Evolutionary conservation across 1,140 invertebrate species (phyloP).

Genomic region (Battus philenor): DNA sequence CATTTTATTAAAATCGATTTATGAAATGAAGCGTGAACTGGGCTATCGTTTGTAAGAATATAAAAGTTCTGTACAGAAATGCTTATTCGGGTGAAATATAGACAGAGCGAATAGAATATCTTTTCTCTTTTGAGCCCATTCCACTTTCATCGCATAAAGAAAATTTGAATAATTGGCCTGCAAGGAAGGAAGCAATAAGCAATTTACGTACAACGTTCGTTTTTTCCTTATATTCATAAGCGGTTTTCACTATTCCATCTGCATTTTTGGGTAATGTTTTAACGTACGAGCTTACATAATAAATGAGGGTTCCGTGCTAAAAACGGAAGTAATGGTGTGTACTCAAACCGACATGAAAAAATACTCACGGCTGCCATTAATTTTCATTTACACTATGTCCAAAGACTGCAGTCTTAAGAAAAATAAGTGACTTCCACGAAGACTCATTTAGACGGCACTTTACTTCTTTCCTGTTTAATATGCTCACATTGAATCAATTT

Average conservation of each 20-base stretch:
- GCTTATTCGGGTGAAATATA: not conserved
- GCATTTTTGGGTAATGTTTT: conserved; percentile 41
- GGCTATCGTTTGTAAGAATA: conserved; percentile 1
- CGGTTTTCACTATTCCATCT: conserved; percentile 39
- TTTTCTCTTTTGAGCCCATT: conserved; percentile 1
- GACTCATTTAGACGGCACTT: conserved; percentile 32
- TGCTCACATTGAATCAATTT: too few species aligned
- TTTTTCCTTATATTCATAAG: conserved; percentile 29
- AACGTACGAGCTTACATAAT: conserved; percentile 59
- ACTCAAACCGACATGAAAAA: conserved; percentile 73
- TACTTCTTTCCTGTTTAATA: not conserved
- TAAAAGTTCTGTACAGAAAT: not conserved
- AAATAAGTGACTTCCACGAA: conserved; percentile 38
- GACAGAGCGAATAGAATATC: not conserved
- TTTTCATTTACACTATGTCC: conserved; percentile 69
- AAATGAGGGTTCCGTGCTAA: conserved; percentile 65
- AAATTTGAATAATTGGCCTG: conserved; percentile 13
- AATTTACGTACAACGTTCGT: conserved; percentile 18
- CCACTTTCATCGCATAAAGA: conserved; percentile 13
- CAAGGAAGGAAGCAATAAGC: conserved; percentile 11
- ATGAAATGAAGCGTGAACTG: conserved; percentile 3
- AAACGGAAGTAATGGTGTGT: conserved; percentile 70
- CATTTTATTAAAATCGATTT: too few species aligned
- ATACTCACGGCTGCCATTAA: conserved; percentile 70
- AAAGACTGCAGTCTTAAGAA: conserved; percentile 60